Evolutionary conservation across 2,888 invertebrate species (phyloP).

Genomic region (Mongoloraphidia duomilia): DNA sequence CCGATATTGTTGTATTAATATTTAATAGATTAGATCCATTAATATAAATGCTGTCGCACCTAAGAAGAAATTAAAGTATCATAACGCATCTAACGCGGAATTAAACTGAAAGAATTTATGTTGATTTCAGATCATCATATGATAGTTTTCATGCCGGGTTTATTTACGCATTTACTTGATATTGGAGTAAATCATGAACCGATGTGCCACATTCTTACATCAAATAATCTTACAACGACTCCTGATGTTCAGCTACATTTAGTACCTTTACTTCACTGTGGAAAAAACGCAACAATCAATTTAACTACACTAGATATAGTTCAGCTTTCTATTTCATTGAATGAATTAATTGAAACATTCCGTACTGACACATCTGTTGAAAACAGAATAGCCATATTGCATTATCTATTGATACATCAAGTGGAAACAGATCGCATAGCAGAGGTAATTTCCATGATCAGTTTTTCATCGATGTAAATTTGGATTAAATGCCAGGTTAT

Average conservation of each 20-base stretch:
- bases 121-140: constrained; percentile 54
- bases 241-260: constrained; percentile 54
- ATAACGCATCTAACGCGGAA: too few relatives aligned
- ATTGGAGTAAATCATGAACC: constrained; percentile 74
- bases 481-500: too few relatives aligned
- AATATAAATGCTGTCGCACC: too few relatives aligned
- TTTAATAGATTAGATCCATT: too few relatives aligned
- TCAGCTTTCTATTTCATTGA: constrained; percentile 47
- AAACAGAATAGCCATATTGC: constrained; percentile 65
- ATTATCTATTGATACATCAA: constrained; percentile 66
- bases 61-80: too few relatives aligned
- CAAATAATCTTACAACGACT: constrained; percentile 38
- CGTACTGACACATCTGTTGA: constrained; percentile 50
- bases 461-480: background rate
- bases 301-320: constrained; percentile 57
- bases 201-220: constrained; percentile 61
- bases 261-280: constrained; percentile 48
- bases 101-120: too few relatives aligned
- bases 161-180: constrained; percentile 75
- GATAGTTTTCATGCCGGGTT: constrained; percentile 66
- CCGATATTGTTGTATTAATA: too few relatives aligned
- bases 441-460: constrained; percentile 35
- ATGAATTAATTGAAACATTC: constrained; percentile 52
- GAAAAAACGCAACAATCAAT: constrained; percentile 43
- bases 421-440: constrained; percentile 60